Conservation (phyloP, 2,797 vertebrate genomes). For the Hephaestus fuliginosus region DNA sequence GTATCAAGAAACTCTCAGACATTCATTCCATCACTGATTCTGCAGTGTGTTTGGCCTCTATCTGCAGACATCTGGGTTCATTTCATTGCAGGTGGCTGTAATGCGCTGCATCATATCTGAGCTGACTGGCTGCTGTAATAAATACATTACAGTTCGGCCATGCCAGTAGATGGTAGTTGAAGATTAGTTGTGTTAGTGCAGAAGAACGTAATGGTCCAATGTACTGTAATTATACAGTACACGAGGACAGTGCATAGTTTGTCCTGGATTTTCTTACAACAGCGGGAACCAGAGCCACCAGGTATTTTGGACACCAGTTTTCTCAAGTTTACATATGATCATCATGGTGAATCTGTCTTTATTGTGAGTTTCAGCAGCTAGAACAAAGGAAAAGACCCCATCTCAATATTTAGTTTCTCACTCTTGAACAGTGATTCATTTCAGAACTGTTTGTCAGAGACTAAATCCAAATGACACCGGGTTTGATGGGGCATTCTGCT, state of each 20-base stretch:
- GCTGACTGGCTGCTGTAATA: conserved; percentile 5
- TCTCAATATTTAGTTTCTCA: neutral
- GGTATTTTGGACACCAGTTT: conserved; percentile 1
- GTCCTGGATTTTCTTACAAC: conserved; percentile 17
- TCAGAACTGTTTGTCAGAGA: neutral
- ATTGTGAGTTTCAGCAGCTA: neutral
- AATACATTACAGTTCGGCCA: conserved; percentile 18
- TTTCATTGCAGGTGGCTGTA: conserved; percentile 4
- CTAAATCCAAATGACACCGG: neutral
- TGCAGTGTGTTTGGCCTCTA: neutral
- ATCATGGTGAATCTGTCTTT: neutral
- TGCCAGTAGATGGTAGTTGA: conserved; percentile 21
- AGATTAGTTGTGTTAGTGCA: conserved; percentile 15
- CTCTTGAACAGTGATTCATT: neutral
- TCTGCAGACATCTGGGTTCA: neutral
- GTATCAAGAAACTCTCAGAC: conserved; percentile 7
- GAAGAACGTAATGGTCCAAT: neutral
- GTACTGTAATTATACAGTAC: conserved; percentile 8
- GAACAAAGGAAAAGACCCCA: neutral
- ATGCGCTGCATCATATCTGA: conserved; percentile 19
- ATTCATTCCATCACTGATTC: neutral
- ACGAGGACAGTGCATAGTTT: neutral
- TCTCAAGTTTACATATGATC: neutral
- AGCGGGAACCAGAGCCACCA: neutral
- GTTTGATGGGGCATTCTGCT: neutral